Conservation (phyloP, 2,888 invertebrate species). For the Clunio marinus region DNA sequence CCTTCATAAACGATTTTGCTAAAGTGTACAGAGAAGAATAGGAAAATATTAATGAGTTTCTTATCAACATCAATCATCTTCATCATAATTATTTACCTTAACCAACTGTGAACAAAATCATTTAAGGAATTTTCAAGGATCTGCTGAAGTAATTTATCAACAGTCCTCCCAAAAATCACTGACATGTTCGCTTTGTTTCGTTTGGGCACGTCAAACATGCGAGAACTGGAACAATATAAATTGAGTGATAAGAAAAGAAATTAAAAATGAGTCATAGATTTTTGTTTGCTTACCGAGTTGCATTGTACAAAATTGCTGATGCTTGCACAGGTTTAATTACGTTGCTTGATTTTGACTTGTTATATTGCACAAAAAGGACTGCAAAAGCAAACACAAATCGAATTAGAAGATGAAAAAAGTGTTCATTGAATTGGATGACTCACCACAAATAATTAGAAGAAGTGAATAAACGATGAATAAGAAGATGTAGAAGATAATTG, state of each 20-base stretch:
- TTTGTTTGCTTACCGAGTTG: constrained; percentile 47
- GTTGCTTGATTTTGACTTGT: constrained; percentile 48
- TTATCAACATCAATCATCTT: constrained; percentile 51
- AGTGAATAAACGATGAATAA: constrained; percentile 49
- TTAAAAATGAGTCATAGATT: neutral
- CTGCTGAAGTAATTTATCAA: constrained; percentile 78
- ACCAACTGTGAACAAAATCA: constrained; percentile 75
- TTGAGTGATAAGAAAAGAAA: too few species aligned
- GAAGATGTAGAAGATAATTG: constrained; percentile 50
- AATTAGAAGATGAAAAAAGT: constrained; percentile 49
- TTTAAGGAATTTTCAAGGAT: constrained; percentile 72
- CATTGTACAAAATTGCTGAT: constrained; percentile 49
- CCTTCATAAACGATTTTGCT: constrained; percentile 63
- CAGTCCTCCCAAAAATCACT: constrained; percentile 76
- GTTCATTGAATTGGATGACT: too few species aligned
- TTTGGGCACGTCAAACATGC: constrained; percentile 50
- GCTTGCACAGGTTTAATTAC: constrained; percentile 45
- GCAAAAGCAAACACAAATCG: constrained; percentile 49
- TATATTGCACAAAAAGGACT: constrained; percentile 47
- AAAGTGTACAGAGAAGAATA: constrained; percentile 42
- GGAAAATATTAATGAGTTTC: too few species aligned
- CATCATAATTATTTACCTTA: constrained; percentile 52
- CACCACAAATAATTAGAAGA: constrained; percentile 48
- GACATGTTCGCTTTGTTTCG: constrained; percentile 59
- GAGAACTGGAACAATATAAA: constrained; percentile 47